Conservation (phyloP, 2,888 invertebrate genomes). For the Scaptomyza cyrtandrae region DNA sequence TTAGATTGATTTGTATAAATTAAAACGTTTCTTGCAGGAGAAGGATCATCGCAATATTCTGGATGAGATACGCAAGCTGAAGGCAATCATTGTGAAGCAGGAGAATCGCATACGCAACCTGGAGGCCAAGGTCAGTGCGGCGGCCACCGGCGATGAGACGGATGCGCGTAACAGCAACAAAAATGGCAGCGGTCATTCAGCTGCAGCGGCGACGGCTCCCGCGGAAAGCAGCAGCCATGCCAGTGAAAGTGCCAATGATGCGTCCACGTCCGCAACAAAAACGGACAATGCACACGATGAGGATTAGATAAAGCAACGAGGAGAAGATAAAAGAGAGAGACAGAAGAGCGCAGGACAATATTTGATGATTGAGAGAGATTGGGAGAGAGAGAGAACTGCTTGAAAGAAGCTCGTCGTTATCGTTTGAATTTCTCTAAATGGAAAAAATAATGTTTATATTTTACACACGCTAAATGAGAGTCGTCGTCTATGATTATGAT, state of each 20-base stretch:
- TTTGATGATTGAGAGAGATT: constrained; percentile 2
- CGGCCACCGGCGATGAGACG: constrained; percentile 79
- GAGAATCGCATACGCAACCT: constrained; percentile 88
- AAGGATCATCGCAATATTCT: constrained; percentile 91
- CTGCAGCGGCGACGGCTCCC: constrained; percentile 30
- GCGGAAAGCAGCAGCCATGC: constrained; percentile 64
- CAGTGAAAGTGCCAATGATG: constrained; percentile 75
- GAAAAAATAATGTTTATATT: constrained; percentile 52
- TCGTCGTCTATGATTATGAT: constrained; percentile 67
- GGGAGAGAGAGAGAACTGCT: constrained; percentile 32
- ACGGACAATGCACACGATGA: constrained; percentile 58
- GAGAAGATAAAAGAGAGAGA: constrained; percentile 2
- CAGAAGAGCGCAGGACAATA: constrained; percentile 2
- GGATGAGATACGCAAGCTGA: constrained; percentile 95
- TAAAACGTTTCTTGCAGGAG: constrained; percentile 72
- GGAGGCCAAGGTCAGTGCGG: constrained; percentile 82
- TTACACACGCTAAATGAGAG: constrained; percentile 56
- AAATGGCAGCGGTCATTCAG: constrained; percentile 51
- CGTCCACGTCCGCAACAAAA: constrained; percentile 53
- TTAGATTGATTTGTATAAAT: not conserved
- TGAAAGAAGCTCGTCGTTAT: constrained; percentile 64
- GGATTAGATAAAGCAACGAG: constrained; percentile 46
- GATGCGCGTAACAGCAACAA: constrained; percentile 70
- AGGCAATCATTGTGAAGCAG: constrained; percentile 97
- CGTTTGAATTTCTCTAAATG: constrained; percentile 58